Evolutionary conservation across 2,113 vertebrate species (phyloP).

Genomic region (Epinephelus fuscoguttatus): DNA sequence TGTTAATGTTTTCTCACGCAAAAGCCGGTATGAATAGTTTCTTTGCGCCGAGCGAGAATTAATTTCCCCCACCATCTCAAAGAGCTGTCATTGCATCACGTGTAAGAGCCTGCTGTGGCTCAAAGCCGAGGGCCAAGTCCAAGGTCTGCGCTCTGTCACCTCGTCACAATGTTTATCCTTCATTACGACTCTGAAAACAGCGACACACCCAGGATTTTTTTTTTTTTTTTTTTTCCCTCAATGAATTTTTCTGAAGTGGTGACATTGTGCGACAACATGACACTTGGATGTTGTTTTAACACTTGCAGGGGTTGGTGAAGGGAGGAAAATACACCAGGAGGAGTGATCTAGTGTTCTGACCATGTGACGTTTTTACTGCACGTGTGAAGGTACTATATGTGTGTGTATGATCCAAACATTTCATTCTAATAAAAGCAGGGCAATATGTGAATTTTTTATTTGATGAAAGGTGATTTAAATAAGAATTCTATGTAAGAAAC

Average conservation of each 20-base stretch:
- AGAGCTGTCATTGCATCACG: slow-evolving; percentile 73
- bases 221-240: slow-evolving; percentile 10
- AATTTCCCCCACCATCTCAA: slow-evolving; percentile 61
- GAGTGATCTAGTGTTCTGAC: slow-evolving; percentile 35
- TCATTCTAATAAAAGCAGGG: slow-evolving; percentile 37
- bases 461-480: slow-evolving; percentile 24
- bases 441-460: not conserved
- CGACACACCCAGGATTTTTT: slow-evolving; percentile 39
- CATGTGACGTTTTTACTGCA: slow-evolving; percentile 11
- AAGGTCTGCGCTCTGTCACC: slow-evolving; percentile 76
- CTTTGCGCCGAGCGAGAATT: slow-evolving; percentile 67
- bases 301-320: slow-evolving; percentile 56
- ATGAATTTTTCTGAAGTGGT: slow-evolving; percentile 65
- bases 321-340: slow-evolving; percentile 43
- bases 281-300: slow-evolving; percentile 66
- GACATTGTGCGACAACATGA: slow-evolving; percentile 64
- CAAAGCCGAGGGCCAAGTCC: slow-evolving; percentile 64
- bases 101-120: slow-evolving; percentile 66
- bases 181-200: slow-evolving; percentile 66
- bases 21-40: slow-evolving; percentile 71
- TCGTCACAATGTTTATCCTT: slow-evolving; percentile 76
- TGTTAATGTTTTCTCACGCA: slow-evolving; percentile 65
- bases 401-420: not conserved
- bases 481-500: not conserved
- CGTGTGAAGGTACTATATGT: slow-evolving; percentile 12